A percentile compares a stretch with the other conserved stretches of the same genome.
Conservation (phyloP, 2,113 vertebrate species). For the Mesitornis unicolor region DNA sequence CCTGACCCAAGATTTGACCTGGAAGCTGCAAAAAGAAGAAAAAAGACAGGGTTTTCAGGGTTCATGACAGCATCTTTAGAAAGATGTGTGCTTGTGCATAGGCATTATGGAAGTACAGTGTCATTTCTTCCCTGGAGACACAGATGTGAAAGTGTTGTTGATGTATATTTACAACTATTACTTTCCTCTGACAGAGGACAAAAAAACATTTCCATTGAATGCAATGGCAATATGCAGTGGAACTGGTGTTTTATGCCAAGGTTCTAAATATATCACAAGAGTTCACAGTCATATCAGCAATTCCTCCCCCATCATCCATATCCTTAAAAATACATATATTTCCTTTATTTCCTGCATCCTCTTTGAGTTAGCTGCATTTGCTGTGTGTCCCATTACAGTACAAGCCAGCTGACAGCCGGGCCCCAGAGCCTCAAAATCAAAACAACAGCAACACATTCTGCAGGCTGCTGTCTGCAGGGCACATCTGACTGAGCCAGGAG, state of each 20-base stretch:
- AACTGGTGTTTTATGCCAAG: background rate
- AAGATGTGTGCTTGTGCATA: conserved; percentile 20
- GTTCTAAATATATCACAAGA: conserved; percentile 39
- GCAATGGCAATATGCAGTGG: background rate
- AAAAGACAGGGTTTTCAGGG: conserved; percentile 25
- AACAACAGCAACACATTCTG: background rate
- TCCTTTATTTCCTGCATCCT: conserved; percentile 2
- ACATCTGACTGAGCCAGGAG: background rate
- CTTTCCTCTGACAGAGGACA: background rate
- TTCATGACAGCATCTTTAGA: conserved; percentile 19
- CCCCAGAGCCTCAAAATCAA: background rate
- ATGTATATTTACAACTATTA: conserved; percentile 9
- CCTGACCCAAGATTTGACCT: conserved; percentile 55
- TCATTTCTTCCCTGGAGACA: conserved; percentile 21
- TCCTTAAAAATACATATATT: conserved; percentile 17
- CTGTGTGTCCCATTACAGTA: background rate
- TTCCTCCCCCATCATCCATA: conserved; percentile 2
- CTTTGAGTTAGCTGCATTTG: background rate
- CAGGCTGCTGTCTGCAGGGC: background rate
- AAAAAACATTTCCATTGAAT: background rate
- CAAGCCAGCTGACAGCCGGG: conserved; percentile 8
- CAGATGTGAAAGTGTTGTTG: background rate
- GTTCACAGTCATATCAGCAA: conserved; percentile 10
- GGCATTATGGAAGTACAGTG: conserved; percentile 5
- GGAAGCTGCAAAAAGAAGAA: conserved; percentile 37